Conservation (phyloP, 2,113 vertebrate species). For the Phocoena phocoena region DNA sequence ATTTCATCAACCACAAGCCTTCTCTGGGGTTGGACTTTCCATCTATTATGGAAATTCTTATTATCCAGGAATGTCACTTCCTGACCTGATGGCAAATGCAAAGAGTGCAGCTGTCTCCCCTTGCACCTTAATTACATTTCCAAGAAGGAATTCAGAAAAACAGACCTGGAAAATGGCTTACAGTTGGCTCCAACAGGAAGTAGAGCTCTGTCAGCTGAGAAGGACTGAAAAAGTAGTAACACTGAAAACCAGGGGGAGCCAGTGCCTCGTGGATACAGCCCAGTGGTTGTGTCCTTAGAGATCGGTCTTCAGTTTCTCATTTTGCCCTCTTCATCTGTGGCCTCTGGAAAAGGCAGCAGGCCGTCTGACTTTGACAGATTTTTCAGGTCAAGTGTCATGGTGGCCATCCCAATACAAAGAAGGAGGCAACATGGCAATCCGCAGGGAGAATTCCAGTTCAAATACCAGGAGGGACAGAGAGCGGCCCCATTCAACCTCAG, state of each 20-base stretch:
- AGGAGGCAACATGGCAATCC: background rate
- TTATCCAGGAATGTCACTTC: conserved; percentile 9
- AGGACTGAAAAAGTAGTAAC: background rate
- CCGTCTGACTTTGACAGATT: background rate
- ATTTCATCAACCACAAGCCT: background rate
- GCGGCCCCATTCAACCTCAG: background rate
- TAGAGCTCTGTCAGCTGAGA: background rate
- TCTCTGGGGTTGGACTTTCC: background rate
- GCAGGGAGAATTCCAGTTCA: background rate
- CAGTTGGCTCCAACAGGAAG: background rate
- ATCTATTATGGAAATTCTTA: background rate
- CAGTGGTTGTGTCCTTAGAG: background rate
- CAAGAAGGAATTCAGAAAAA: conserved; percentile 23
- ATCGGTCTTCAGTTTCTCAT: background rate
- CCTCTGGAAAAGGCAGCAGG: background rate
- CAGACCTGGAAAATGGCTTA: background rate
- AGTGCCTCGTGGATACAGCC: background rate
- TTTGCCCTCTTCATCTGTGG: background rate
- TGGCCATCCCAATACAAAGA: background rate
- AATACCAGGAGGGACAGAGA: background rate
- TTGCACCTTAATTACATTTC: conserved; percentile 4
- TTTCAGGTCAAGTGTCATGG: background rate
- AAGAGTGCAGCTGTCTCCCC: background rate
- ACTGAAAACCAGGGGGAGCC: background rate
- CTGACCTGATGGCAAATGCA: background rate